These are phyloP conservation scores for Chunga burmeisteri DNA, from an alignment of 2,113 vertebrate genomes.

Conservation along the genomic window DNA sequence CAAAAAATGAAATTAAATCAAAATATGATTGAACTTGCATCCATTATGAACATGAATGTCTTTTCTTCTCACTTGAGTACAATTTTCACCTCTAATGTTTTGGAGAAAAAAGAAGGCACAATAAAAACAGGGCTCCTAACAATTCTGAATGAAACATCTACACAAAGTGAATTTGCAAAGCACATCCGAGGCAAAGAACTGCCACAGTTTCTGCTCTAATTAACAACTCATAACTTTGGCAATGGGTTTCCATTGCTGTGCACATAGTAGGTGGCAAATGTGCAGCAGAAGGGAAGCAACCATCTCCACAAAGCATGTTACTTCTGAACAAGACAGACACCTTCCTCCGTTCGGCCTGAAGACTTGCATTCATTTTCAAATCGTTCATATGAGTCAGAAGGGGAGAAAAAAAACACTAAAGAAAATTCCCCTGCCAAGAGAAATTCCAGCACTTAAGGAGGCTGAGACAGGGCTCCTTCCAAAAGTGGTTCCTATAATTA, in stretches of 20 bases:
- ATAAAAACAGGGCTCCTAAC: neutral
- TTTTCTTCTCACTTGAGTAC: neutral
- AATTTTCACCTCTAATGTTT: neutral
- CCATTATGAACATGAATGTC: rapidly evolving
- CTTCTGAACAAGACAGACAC: neutral
- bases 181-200: neutral
- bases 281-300: neutral
- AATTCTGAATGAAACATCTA: neutral
- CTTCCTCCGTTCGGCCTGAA: neutral
- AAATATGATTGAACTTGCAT: neutral
- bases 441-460: neutral
- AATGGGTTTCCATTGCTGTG: neutral
- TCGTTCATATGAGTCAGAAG: neutral
- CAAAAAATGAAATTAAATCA: neutral
- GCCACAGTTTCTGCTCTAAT: neutral
- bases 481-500: neutral
- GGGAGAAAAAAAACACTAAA: neutral
- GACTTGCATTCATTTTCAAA: neutral
- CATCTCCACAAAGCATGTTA: neutral
- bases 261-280: neutral
- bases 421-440: neutral
- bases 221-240: neutral
- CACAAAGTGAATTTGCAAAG: constrained; percentile 24
- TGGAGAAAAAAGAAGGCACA: neutral
- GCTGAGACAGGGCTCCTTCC: neutral